Evolutionary conservation across 1,140 invertebrate species (phyloP).

Genomic region (Tetraneura akinire): DNA sequence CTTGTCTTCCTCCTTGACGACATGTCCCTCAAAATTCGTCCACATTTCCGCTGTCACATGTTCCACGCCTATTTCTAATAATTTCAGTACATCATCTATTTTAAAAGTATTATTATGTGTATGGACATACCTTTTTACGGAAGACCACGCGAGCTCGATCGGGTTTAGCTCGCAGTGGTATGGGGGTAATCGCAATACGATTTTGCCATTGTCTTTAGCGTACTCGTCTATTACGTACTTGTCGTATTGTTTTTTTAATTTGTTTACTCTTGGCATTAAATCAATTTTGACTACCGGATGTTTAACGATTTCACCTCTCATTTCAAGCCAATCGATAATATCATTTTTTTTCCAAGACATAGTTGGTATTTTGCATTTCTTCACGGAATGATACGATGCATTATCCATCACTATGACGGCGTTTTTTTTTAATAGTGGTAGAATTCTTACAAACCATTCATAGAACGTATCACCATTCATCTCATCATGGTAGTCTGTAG

Average conservation of each 20-base stretch:
- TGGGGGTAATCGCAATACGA: constrained; percentile 8
- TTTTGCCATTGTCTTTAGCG: background rate
- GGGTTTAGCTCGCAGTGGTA: background rate
- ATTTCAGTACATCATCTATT: background rate
- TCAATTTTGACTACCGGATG: background rate
- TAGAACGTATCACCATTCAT: background rate
- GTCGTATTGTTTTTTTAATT: background rate
- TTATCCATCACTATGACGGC: background rate
- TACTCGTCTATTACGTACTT: background rate
- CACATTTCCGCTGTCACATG: constrained; percentile 10
- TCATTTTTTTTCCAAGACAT: constrained; percentile 8
- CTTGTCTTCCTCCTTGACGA: background rate
- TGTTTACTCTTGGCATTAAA: background rate
- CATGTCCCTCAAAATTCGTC: background rate
- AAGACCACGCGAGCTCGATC: background rate
- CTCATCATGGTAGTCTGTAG: background rate
- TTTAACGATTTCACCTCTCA: background rate
- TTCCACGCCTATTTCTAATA: constrained; percentile 10
- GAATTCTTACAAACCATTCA: background rate
- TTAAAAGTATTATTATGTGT: background rate
- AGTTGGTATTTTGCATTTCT: background rate
- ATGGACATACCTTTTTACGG: background rate
- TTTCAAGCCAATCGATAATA: constrained; percentile 8
- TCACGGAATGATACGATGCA: background rate
- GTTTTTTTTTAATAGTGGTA: background rate